Evolutionary conservation across 2,113 vertebrate species (phyloP).

Genomic region (Anser brachyrhynchus): DNA sequence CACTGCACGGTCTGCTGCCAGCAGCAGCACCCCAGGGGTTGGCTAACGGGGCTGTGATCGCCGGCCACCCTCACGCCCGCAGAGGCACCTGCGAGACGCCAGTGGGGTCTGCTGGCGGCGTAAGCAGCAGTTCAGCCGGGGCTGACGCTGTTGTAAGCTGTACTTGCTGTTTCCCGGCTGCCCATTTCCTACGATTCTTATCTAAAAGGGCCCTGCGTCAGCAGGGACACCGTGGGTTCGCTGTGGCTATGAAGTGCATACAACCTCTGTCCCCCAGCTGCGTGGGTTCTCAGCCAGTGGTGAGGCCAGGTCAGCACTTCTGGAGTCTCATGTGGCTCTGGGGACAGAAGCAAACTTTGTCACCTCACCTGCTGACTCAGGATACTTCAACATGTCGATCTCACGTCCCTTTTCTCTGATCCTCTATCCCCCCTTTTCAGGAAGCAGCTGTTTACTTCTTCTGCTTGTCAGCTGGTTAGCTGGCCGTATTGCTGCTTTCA

Average conservation of each 20-base stretch:
- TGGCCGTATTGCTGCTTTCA: background rate
- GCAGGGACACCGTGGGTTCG: background rate
- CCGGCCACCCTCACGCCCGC: background rate
- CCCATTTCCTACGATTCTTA: background rate
- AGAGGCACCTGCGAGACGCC: background rate
- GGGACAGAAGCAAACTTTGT: conserved; percentile 2
- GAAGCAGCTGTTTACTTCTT: background rate
- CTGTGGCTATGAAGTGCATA: too few relatives aligned
- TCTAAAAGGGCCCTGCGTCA: background rate
- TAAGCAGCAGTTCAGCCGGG: background rate
- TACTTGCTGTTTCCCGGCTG: background rate
- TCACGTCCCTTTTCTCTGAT: conserved; percentile 12
- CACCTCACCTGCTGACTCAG: conserved; percentile 34
- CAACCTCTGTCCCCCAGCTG: background rate
- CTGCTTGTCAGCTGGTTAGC: background rate
- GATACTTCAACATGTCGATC: background rate
- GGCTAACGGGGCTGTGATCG: background rate
- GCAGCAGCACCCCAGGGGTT: background rate
- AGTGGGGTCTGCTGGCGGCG: background rate
- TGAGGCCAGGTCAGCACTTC: background rate
- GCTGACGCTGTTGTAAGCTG: background rate
- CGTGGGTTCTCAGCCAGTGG: rapidly evolving
- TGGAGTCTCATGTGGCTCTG: background rate
- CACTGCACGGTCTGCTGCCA: background rate
- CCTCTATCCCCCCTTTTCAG: conserved; percentile 8